Evolutionary conservation across 2,888 invertebrate species (phyloP).

Genomic region (Nephrotoma appendiculata): DNA sequence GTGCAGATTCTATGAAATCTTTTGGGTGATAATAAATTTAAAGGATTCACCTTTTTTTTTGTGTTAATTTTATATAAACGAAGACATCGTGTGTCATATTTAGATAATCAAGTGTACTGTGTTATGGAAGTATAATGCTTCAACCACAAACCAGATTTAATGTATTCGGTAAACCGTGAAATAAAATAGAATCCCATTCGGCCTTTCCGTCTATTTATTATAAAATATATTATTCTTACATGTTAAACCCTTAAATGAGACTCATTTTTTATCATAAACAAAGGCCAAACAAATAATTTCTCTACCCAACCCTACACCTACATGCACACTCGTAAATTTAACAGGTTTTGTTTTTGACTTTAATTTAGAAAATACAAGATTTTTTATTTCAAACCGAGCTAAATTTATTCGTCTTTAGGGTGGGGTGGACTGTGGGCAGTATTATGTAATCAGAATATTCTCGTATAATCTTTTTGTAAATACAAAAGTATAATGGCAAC

Average conservation of each 20-base stretch:
- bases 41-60: neutral
- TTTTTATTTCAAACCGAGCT: neutral
- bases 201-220: neutral
- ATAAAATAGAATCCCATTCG: neutral
- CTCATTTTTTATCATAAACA: neutral
- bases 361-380: neutral
- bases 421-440: neutral
- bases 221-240: neutral
- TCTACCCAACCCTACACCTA: neutral
- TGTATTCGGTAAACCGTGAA: neutral
- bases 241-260: neutral
- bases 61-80: neutral
- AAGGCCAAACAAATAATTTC: neutral
- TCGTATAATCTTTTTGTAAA: neutral
- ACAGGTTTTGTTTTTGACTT: neutral
- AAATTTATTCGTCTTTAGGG: neutral
- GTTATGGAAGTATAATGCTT: neutral
- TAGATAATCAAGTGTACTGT: neutral
- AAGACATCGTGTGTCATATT: neutral
- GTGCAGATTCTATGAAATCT: neutral
- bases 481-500: neutral
- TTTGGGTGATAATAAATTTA: neutral
- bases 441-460: neutral
- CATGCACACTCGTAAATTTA: neutral
- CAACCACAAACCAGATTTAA: neutral